A percentile compares a stretch with the other conserved stretches of the same genome.
Evolutionary conservation across 2,888 invertebrate species (phyloP).

Genomic region (Helicoverpa assulta): DNA sequence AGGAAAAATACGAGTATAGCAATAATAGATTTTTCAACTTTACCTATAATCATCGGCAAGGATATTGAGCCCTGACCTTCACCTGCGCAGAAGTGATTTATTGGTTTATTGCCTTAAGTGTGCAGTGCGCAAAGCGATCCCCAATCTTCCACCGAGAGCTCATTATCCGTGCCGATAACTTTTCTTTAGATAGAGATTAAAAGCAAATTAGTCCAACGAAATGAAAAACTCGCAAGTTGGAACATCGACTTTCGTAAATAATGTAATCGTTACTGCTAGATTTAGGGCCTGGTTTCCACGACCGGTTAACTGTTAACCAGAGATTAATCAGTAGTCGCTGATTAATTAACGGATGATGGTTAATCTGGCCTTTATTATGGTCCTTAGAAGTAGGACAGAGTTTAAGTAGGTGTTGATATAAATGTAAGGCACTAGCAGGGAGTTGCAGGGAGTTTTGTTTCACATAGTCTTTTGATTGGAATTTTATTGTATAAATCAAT

Average conservation of each 20-base stretch:
- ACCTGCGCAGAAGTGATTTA: too few species aligned
- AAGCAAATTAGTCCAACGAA: slow-evolving; percentile 37
- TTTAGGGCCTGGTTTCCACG: slow-evolving; percentile 9
- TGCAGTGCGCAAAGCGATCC: too few species aligned
- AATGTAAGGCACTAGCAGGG: not conserved
- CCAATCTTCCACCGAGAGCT: too few species aligned
- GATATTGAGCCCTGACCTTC: too few species aligned
- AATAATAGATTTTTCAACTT: slow-evolving; percentile 41
- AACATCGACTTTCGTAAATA: slow-evolving; percentile 26
- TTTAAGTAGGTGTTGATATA: slow-evolving; percentile 5
- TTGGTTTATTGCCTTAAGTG: too few species aligned
- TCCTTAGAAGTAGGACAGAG: slow-evolving; percentile 26
- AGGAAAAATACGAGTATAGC: slow-evolving; percentile 23
- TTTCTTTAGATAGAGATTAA: slow-evolving; percentile 3
- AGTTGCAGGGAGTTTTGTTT: not conserved
- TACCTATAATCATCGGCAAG: not conserved
- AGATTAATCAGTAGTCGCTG: not conserved
- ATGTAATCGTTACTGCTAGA: slow-evolving; percentile 25
- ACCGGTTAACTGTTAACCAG: not conserved
- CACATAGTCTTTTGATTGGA: not conserved
- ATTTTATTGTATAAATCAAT: too few species aligned
- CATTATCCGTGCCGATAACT: too few species aligned
- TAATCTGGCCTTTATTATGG: not conserved
- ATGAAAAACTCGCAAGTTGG: slow-evolving; percentile 11
- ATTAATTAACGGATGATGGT: slow-evolving; percentile 11